Evolutionary conservation across 2,797 vertebrate species (phyloP).

Genomic region (Melanotaenia nigrans): DNA sequence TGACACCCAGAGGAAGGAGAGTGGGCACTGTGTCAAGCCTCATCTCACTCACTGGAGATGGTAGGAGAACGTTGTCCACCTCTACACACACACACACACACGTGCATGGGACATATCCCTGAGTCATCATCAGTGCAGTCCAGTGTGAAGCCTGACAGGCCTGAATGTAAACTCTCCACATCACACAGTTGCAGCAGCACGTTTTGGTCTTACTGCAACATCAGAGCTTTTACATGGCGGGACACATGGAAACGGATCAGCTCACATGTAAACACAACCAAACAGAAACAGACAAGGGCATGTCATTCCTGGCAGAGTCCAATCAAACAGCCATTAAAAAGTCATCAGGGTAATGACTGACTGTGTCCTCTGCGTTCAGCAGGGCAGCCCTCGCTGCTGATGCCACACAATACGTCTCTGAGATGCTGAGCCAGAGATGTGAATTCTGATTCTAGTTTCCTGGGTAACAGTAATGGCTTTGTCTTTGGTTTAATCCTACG

Average conservation of each 20-base stretch:
- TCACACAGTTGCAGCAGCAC: constrained; percentile 8
- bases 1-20: constrained; percentile 76
- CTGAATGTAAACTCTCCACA: constrained; percentile 38
- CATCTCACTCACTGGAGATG: constrained; percentile 73
- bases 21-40: constrained; percentile 70
- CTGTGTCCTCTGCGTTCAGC: constrained; percentile 66
- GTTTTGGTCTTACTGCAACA: constrained; percentile 15
- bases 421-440: constrained; percentile 19
- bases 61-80: constrained; percentile 40
- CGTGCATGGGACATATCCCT: constrained; percentile 43
- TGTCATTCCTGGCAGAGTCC: constrained; percentile 64
- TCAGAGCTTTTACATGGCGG: constrained; percentile 22
- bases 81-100: constrained; percentile 20
- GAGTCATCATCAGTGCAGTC: constrained; percentile 61
- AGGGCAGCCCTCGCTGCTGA: constrained; percentile 49
- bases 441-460: constrained; percentile 30
- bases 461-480: neutral
- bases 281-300: constrained; percentile 67
- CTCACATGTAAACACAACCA: constrained; percentile 39
- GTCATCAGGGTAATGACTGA: constrained; percentile 75
- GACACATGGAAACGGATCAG: constrained; percentile 36
- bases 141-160: constrained; percentile 38
- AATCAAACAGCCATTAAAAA: constrained; percentile 78
- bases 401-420: constrained; percentile 39
- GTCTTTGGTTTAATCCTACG: constrained; percentile 23